Base-by-base conservation (phyloP, 2,888 invertebrate genomes). In the Itoplectis maculator region DNA sequence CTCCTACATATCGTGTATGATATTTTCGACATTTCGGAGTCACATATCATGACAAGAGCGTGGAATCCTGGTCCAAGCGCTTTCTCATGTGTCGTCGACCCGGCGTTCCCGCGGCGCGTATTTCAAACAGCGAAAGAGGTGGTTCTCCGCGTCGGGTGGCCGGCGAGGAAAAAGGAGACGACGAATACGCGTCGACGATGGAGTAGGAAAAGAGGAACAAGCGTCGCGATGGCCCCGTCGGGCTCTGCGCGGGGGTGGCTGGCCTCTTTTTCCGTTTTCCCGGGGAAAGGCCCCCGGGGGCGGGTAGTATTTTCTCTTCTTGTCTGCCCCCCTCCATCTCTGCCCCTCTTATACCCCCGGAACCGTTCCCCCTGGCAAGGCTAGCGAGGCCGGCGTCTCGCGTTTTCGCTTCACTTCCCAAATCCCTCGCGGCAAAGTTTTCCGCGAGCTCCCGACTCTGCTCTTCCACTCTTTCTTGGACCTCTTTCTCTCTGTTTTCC, bases 401-500 rank as follows among this genome's bases (percentile, higher is more conserved):
- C 83, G 77, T 86, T 91, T 89, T 91, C 89, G 88, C 88, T 89
- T 87, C 90, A 86, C 85, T 89, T 89, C 87, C 89, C 88, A 90
- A 92, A 92, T 92, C 90, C 90, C 87, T 86, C 85, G 86, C 88
- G 90, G 87, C 80, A 89, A 91, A 91, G 86, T 91, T 91, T 86
- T 86, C 75, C 77, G 61, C 59, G 42, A 54, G 40, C 73, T 80
- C 72, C 49, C 68, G 70, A 73, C 80, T 77, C 68, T 29, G 61
- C 59, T 70, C 42, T 40, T 51, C 65, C 40, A 18, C 51, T 40
- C 51, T 49, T 61, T 51, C 66, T 37, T 75, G 79, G 75, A 70
- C 56, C 65, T 76, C 73, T 66, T 63, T 79, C 42, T 18, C 61
- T 37, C 81, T 63, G 54, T 79, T 76, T 76, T 74, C 69, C 78